Conservation (phyloP, 53 echinoderm and acorn worm species). For the Arbacia lixula region DNA sequence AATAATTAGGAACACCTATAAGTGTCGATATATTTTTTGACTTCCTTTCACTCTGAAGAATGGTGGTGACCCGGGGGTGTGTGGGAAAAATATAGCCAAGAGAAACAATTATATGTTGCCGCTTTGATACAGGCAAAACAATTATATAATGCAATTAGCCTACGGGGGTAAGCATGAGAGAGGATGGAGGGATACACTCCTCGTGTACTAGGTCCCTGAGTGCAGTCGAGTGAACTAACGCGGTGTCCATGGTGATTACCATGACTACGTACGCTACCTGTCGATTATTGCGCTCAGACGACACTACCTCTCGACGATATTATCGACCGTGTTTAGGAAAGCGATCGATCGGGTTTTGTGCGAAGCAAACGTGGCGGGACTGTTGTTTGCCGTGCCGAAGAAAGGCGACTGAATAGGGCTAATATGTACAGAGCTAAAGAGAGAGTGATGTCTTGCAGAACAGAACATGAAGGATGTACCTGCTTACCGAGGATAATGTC, state of each 20-base stretch:
- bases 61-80: too few species aligned
- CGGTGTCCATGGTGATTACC: slow-evolving; percentile 22
- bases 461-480: neutral
- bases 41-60: too few species aligned
- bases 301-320: neutral
- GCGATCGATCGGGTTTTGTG: slow-evolving; percentile 5
- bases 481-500: neutral
- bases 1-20: too few species aligned
- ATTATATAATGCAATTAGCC: too few species aligned
- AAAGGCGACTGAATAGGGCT: neutral
- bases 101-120: too few species aligned
- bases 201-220: neutral
- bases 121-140: too few species aligned
- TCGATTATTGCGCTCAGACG: neutral
- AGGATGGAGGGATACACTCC: too few species aligned
- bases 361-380: slow-evolving; percentile 15
- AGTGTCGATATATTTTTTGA: too few species aligned
- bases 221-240: slow-evolving; percentile 13
- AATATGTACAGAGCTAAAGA: slow-evolving; percentile 6
- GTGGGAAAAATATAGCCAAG: too few species aligned
- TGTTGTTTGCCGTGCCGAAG: neutral
- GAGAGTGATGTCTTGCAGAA: neutral
- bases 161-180: too few species aligned
- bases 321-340: neutral
- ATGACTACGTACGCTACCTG: slow-evolving; percentile 40